phyloP scores from a whole-genome alignment of 2,888 invertebrate species.

The Limnephilus auricula region DNA sequence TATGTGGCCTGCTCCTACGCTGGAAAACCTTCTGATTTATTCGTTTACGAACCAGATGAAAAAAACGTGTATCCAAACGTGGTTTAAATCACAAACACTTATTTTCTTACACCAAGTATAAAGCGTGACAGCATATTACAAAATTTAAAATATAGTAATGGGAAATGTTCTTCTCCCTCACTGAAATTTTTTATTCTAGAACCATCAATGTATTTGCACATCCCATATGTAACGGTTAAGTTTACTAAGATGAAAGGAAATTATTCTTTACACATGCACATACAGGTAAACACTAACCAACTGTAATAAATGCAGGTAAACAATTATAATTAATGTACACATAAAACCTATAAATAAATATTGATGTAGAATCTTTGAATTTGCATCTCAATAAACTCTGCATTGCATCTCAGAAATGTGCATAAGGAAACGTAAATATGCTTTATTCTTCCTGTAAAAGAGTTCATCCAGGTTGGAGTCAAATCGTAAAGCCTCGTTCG shows the following conservation, averaged over 20 bases:
- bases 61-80: too few relatives aligned
- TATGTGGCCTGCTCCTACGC: too few relatives aligned
- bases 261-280: not conserved
- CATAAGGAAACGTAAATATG: conserved; percentile 8
- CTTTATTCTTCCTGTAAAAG: conserved; percentile 18
- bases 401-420: not conserved
- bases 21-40: too few relatives aligned
- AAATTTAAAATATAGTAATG: too few relatives aligned
- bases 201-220: not conserved
- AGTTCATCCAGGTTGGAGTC: not conserved
- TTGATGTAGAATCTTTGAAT: not conserved
- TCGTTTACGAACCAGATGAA: too few relatives aligned
- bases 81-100: too few relatives aligned
- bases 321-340: not conserved
- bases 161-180: not conserved
- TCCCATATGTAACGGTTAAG: not conserved
- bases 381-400: not conserved
- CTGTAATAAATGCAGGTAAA: not conserved
- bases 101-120: too few relatives aligned
- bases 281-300: too few relatives aligned
- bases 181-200: not conserved
- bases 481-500: not conserved
- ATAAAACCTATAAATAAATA: not conserved
- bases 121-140: too few relatives aligned
- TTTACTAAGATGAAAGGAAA: conserved; percentile 2